Evolutionary conservation across 1,140 invertebrate species (phyloP).

Genomic region (Yoshiicerus persimilis): DNA sequence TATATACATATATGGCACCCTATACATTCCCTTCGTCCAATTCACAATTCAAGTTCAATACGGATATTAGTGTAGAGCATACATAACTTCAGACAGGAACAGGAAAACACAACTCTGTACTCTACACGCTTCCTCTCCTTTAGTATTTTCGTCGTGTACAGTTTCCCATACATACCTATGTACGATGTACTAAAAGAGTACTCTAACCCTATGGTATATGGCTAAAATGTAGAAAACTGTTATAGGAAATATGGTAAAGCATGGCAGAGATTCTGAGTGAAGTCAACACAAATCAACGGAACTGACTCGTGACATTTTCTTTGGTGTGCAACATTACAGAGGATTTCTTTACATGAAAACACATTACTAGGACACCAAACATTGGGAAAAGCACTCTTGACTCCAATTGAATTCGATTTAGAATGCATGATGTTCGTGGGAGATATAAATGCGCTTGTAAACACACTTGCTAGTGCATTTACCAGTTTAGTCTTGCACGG

Average conservation of each 20-base stretch:
- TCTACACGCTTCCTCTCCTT: background rate
- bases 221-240: background rate
- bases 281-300: background rate
- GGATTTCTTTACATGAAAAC: background rate
- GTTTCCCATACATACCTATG: background rate
- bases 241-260: background rate
- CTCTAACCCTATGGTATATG: background rate
- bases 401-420: background rate
- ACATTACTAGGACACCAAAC: background rate
- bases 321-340: background rate
- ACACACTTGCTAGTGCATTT: background rate
- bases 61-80: too few species aligned
- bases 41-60: slow-evolving; percentile 12
- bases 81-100: background rate
- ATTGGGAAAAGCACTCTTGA: background rate
- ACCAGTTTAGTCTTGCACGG: background rate
- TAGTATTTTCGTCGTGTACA: background rate
- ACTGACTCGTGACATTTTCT: background rate
- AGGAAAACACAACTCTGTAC: background rate
- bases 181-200: background rate
- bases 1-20: too few species aligned
- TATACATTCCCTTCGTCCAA: too few species aligned
- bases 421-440: background rate
- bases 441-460: background rate
- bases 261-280: background rate